Evolutionary conservation across 37 sponge, comb jelly and placozoan genomes (phyloP).

Genomic region (Halisarca cf. caerulea): DNA sequence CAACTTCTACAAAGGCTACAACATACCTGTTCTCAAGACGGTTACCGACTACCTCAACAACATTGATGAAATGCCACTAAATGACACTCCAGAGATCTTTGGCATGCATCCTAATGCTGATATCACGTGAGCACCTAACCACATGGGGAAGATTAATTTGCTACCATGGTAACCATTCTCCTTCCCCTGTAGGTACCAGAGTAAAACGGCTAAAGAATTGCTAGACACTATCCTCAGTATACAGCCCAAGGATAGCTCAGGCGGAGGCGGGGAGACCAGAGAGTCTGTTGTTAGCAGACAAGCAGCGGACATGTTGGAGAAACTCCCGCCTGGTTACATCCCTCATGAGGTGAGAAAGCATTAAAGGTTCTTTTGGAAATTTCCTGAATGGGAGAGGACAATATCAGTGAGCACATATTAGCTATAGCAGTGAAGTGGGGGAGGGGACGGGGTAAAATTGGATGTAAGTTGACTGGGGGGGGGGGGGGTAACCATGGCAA

Average conservation of each 20-base stretch:
- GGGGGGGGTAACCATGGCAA: too few relatives aligned
- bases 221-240: conserved; percentile 95
- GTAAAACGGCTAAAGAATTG: conserved; percentile 83
- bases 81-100: conserved; percentile 98
- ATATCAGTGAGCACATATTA: too few relatives aligned
- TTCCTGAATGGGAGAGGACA: not conserved
- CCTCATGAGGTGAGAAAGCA: conserved; percentile 82
- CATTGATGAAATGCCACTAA: conserved; percentile 88
- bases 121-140: conserved; percentile 73
- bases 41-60: conserved; percentile 87
- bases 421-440: too few relatives aligned
- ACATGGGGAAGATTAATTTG: not conserved
- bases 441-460: too few relatives aligned
- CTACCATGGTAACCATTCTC: not conserved
- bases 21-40: conserved; percentile 82
- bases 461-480: too few relatives aligned
- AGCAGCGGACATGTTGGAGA: conserved; percentile 96
- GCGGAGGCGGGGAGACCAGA: conserved; percentile 98
- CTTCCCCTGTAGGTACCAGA: conserved; percentile 74
- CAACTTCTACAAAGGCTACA: conserved; percentile 96
- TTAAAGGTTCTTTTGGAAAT: not conserved
- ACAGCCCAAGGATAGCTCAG: conserved; percentile 97
- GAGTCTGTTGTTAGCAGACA: conserved; percentile 90
- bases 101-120: conserved; percentile 99
- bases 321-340: conserved; percentile 92